Conservation (phyloP, 2,797 vertebrate genomes). For the Amblyraja radiata region DNA sequence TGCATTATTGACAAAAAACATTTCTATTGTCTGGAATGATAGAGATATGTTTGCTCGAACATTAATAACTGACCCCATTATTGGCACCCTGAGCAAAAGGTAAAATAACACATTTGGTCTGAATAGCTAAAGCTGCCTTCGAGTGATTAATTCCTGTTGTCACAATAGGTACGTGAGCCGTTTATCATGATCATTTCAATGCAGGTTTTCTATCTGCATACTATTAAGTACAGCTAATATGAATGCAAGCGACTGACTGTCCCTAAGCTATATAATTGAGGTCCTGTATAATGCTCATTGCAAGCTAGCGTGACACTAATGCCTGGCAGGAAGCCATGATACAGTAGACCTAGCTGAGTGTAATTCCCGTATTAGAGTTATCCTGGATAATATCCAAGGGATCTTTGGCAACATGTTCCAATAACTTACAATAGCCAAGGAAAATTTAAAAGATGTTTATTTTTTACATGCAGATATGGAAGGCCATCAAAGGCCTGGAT, state of each 20-base stretch:
- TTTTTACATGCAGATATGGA: not conserved
- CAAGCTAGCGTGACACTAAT: not conserved
- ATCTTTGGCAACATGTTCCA: not conserved
- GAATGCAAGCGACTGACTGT: not conserved
- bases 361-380: not conserved
- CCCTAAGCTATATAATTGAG: not conserved
- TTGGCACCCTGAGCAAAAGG: slow-evolving; percentile 10
- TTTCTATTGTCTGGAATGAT: not conserved
- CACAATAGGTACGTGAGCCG: not conserved
- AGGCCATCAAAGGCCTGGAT: no score
- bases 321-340: not conserved
- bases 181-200: slow-evolving; percentile 16
- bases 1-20: not conserved
- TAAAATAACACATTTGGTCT: slow-evolving; percentile 13
- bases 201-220: not conserved
- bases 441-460: not conserved
- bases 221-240: slow-evolving; percentile 22
- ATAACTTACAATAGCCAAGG: not conserved
- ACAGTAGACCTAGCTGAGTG: not conserved
- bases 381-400: not conserved
- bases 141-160: slow-evolving; percentile 35
- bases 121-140: not conserved
- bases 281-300: not conserved
- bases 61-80: slow-evolving; percentile 27
- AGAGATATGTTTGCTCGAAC: not conserved